These are phyloP conservation scores for Thripadectes ignobilis DNA, from an alignment of 2,797 vertebrate species.

Conservation along the genomic window DNA sequence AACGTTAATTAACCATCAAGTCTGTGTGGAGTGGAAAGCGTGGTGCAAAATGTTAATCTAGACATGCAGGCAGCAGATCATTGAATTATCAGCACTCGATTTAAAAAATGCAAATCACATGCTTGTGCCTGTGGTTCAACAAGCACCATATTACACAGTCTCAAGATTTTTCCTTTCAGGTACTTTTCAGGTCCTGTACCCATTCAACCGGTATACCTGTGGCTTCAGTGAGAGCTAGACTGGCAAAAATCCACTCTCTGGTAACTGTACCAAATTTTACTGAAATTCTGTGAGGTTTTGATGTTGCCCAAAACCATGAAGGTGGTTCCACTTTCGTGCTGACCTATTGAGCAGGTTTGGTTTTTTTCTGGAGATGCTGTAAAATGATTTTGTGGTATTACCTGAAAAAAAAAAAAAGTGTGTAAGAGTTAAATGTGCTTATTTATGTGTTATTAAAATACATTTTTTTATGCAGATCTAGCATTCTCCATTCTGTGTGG, in stretches of 20 bases:
- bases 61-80: background rate
- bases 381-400: background rate
- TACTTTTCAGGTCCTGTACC: background rate
- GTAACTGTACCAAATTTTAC: background rate
- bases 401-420: background rate
- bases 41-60: background rate
- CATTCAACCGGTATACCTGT: background rate
- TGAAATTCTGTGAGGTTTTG: background rate
- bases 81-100: background rate
- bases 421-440: background rate
- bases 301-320: background rate
- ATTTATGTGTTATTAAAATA: slow-evolving; percentile 53
- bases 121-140: background rate
- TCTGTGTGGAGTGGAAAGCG: background rate
- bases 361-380: background rate
- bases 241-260: background rate
- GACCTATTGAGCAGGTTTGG: background rate
- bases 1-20: background rate
- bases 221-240: background rate
- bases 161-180: background rate
- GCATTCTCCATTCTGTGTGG: background rate
- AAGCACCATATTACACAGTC: background rate
- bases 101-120: background rate
- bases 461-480: background rate
- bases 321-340: background rate